A percentile compares a stretch with the other conserved stretches of the same genome.
Evolutionary conservation across 2,797 vertebrate genomes (phyloP).

Genomic region (Sebastes diaconus): DNA sequence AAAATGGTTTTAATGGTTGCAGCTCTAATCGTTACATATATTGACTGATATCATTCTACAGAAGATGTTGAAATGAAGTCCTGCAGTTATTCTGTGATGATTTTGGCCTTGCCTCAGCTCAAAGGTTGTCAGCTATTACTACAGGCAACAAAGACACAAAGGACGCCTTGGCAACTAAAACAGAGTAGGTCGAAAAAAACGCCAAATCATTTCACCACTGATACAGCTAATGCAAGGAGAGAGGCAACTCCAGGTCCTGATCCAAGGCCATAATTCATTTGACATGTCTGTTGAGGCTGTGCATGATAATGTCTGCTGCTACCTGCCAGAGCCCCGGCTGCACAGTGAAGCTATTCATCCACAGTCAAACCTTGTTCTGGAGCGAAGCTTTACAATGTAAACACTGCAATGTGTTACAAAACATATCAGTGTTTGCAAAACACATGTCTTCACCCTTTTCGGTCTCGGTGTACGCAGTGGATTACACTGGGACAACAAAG

Average conservation of each 20-base stretch:
- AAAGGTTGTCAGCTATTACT: constrained; percentile 14
- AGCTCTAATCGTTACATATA: neutral
- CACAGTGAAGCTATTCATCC: constrained; percentile 77
- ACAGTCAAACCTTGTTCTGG: constrained; percentile 56
- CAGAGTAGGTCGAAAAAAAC: constrained; percentile 18
- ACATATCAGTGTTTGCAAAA: constrained; percentile 68
- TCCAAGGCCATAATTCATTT: constrained; percentile 57
- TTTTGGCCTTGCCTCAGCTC: neutral
- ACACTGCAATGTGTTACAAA: constrained; percentile 69
- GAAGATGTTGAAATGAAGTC: neutral
- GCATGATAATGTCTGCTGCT: constrained; percentile 59
- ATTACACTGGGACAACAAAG: neutral
- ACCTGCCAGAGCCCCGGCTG: constrained; percentile 61
- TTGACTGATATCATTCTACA: neutral
- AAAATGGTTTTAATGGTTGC: too few species aligned
- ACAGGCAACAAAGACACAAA: constrained; percentile 42
- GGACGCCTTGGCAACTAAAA: constrained; percentile 29
- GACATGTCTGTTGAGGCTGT: constrained; percentile 56
- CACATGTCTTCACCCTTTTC: constrained; percentile 17
- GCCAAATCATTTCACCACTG: constrained; percentile 23
- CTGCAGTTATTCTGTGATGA: neutral
- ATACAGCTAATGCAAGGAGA: constrained; percentile 26
- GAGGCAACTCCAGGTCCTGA: constrained; percentile 27
- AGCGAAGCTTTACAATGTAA: constrained; percentile 65
- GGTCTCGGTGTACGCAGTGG: neutral